Percentiles rank a stretch among this genome's conserved stretches.
phyloP scores from a whole-genome alignment of 2,888 invertebrate genomes.

The Drosophila nigritarsus region DNA sequence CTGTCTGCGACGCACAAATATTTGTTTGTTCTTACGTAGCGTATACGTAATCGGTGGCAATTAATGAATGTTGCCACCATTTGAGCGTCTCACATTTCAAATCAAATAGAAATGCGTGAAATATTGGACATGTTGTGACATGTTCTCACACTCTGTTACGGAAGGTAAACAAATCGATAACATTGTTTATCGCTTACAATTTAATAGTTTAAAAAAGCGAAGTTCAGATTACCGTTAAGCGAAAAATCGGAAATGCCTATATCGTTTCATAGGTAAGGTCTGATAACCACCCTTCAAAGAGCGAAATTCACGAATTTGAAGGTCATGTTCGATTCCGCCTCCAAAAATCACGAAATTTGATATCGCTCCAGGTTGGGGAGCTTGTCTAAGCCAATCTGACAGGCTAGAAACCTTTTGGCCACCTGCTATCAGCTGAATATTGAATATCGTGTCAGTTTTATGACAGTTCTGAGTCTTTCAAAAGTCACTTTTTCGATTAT shows the following conservation, averaged over 20 bases:
- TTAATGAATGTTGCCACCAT: conserved; percentile 19
- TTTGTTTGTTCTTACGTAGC: background rate
- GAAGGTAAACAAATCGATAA: background rate
- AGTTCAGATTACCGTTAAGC: background rate
- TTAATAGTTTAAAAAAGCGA: background rate
- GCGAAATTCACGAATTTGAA: background rate
- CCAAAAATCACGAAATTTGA: background rate
- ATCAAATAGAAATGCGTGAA: conserved; percentile 3
- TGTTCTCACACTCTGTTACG: background rate
- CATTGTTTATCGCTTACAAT: no score
- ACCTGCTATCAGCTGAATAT: background rate
- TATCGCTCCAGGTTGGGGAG: background rate
- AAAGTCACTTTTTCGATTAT: background rate
- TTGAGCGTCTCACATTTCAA: conserved; percentile 18
- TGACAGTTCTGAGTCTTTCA: background rate
- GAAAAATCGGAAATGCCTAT: background rate
- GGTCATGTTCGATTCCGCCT: background rate
- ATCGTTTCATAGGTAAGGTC: background rate
- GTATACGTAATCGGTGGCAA: conserved; percentile 19
- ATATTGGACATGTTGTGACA: background rate
- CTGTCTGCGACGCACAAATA: conserved; percentile 60
- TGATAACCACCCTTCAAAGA: background rate
- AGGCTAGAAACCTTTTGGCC: background rate
- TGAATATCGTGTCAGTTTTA: background rate
- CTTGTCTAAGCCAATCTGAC: background rate